A percentile compares a stretch with the other conserved stretches of the same genome.
Evolutionary conservation across 2,888 invertebrate genomes (phyloP).

Genomic region (Caenorhabditis japonica): DNA sequence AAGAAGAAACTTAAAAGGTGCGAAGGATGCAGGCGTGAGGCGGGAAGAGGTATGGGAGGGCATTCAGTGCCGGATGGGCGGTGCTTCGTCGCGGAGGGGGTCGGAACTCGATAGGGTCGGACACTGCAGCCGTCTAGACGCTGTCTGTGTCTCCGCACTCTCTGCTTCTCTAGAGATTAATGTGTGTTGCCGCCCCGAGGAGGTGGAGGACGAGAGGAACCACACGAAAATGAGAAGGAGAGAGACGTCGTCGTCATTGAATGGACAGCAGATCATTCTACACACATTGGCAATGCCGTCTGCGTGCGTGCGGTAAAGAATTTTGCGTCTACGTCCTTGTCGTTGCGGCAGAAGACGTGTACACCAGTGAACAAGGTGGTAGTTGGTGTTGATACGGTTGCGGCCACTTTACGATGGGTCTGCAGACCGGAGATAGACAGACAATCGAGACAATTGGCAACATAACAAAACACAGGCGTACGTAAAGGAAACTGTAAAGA

Average conservation of each 20-base stretch:
- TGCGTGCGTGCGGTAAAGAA: constrained; percentile 1
- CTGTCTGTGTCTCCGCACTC: constrained; percentile 23
- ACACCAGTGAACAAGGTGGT: constrained; percentile 36
- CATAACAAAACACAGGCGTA: too few species aligned
- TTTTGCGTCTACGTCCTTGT: neutral
- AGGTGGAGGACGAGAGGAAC: neutral
- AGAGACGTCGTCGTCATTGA: neutral
- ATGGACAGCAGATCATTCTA: constrained; percentile 22
- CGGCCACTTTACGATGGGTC: too few species aligned
- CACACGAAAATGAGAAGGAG: neutral
- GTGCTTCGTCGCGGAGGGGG: constrained; percentile 39
- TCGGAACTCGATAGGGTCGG: constrained; percentile 49
- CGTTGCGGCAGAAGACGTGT: constrained; percentile 5
- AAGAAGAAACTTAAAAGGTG: constrained; percentile 1
- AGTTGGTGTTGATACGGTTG: too few species aligned
- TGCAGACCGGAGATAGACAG: neutral
- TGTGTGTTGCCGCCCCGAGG: constrained; percentile 28
- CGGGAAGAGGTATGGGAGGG: constrained; percentile 49
- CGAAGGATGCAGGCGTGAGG: constrained; percentile 4
- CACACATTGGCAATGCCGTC: constrained; percentile 22
- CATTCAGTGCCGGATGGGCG: constrained; percentile 37
- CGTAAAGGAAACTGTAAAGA: too few species aligned
- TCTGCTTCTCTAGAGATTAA: constrained; percentile 39
- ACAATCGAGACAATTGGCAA: too few species aligned
- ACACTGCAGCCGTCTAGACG: constrained; percentile 47